Percentiles rank a stretch among this genome's conserved stretches.
Evolutionary conservation across 2,797 vertebrate genomes (phyloP).

Genomic region (Kryptolebias ocellatus): DNA sequence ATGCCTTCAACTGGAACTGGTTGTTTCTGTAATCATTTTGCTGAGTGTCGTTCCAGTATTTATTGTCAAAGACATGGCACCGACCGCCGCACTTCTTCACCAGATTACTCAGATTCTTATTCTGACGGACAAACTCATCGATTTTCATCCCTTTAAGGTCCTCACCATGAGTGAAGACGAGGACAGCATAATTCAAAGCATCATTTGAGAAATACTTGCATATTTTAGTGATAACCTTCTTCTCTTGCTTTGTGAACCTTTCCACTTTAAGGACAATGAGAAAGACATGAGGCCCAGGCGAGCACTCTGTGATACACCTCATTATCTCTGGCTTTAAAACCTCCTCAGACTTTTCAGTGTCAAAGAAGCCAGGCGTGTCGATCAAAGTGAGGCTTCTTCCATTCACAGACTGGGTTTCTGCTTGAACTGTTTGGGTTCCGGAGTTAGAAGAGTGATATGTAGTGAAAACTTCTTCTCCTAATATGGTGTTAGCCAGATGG

Average conservation of each 20-base stretch:
- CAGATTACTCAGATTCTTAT: slow-evolving; percentile 32
- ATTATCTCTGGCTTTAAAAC: slow-evolving; percentile 46
- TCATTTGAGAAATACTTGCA: slow-evolving; percentile 47
- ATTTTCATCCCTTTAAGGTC: slow-evolving; percentile 37
- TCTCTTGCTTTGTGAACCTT: slow-evolving; percentile 62
- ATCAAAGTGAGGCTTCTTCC: slow-evolving; percentile 51
- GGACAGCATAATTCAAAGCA: slow-evolving; percentile 44
- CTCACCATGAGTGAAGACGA: slow-evolving; percentile 69
- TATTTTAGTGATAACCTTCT: slow-evolving; percentile 46
- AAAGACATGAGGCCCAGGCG: slow-evolving; percentile 70
- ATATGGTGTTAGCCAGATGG: slow-evolving; percentile 43
- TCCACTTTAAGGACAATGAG: slow-evolving; percentile 72
- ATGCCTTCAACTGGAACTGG: slow-evolving; percentile 36
- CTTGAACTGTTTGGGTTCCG: slow-evolving; percentile 26
- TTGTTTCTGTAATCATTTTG: slow-evolving; percentile 49
- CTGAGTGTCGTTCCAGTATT: slow-evolving; percentile 28
- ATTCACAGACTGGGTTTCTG: slow-evolving; percentile 24
- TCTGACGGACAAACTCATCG: slow-evolving; percentile 47
- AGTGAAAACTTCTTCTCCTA: slow-evolving; percentile 29
- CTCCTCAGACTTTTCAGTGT: slow-evolving; percentile 8
- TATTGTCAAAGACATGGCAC: slow-evolving; percentile 62
- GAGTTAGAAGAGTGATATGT: slow-evolving; percentile 16
- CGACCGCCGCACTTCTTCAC: slow-evolving; percentile 49
- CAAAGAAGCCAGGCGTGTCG: slow-evolving; percentile 65
- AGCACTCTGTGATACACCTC: slow-evolving; percentile 50